Evolutionary conservation across 2,797 vertebrate genomes (phyloP), one percentile per base, ranked within the genome.

Genomic region (Hozukius guyotensis): DNA sequence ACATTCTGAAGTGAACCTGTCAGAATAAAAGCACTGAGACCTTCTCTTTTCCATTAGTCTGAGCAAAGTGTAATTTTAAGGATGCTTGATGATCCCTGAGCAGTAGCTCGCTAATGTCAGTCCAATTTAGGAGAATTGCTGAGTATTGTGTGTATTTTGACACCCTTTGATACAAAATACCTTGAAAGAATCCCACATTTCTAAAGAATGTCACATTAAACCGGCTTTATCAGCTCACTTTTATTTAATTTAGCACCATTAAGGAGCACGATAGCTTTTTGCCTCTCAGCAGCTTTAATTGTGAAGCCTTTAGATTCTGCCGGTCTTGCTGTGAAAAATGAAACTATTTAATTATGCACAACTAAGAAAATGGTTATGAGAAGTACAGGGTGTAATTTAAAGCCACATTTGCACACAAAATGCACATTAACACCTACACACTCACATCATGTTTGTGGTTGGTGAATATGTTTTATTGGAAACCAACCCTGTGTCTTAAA

Each of bases 231-330:
- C 65, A 34, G 49, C 73, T 65, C 18, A n/a, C 80, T 80, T 78
- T 49, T 14, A 70, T 84, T 82, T 63, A 49, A 85, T 76, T 80
- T 34, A 38, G 32, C 13, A 25, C 34, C 68, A 79, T 84, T 74
- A 83, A 77, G 71, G 36, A 76, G 46, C 60, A 57, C 8, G 34
- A 72, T 82, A 82, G 27, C 42, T 56, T 81, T 79, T 38, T 67
- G 34, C 62, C 53, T 80, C 6, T 61, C 18, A 75, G 61, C 72
- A 59, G 77, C 25, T 57, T 71, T 68, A 68, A 66, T 24, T 32
- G 24, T 64, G n/a, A 67, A 22, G 29, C 7, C 25, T 55, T 75
- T 10, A 27, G 52, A 78, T 76, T 60, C 12, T 22, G 13, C 16
- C 4, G 2, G 4, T 9, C 5, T 42, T 24, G 16, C 59, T 16